Base-by-base conservation (phyloP, 30 jellyfish, hydroid and myxozoan species). In the Mastigias papua region DNA sequence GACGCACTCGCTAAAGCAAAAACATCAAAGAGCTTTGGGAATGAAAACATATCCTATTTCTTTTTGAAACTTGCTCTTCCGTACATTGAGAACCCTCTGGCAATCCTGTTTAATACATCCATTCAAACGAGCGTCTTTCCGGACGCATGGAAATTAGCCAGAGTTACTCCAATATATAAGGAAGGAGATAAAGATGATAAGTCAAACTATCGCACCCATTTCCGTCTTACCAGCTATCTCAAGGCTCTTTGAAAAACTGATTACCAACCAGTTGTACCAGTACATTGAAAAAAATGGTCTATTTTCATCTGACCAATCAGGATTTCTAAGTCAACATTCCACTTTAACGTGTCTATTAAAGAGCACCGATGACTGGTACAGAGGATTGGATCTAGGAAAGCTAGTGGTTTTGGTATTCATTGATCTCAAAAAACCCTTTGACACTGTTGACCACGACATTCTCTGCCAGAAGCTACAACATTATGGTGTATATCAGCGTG, bases 61-160 rank as follows among this genome's bases (percentile, higher is more conserved):
- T 19, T 54, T 6, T 54, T 54, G 25, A 54, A 54, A 21, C 67
- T 54, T 54, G 67, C 87, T 75, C 49, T 29, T 16, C 74, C 84
- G 9, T 65, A 22, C 22, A 81, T 81, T 42, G 84, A 66, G 60
- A 66, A 63, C 84, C 22, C 75, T 8, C 73, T 81, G 28, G 84
- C 91, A 4, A 29, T n/a, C 51, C 20, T 81, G 62, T 81, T 81
- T 32, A 81, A 81, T 34, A 66, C 83, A 48, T 81, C 91, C 32
- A 33, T 81, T 54, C 61, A 65, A 81, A 81, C 91, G 4, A 81
- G 84, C 76, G 4, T 2, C n/a, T 80, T 80, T 80, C 76, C 75
- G 23, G 80, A 76, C 30, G 23, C 82, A 32, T 80, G 70, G 90
- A 80, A 80, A 80, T n/a, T 80, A 23, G 90, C 90, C 22, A 80